Evolutionary conservation across 2,113 vertebrate genomes (phyloP).

Genomic region (Aix galericulata): DNA sequence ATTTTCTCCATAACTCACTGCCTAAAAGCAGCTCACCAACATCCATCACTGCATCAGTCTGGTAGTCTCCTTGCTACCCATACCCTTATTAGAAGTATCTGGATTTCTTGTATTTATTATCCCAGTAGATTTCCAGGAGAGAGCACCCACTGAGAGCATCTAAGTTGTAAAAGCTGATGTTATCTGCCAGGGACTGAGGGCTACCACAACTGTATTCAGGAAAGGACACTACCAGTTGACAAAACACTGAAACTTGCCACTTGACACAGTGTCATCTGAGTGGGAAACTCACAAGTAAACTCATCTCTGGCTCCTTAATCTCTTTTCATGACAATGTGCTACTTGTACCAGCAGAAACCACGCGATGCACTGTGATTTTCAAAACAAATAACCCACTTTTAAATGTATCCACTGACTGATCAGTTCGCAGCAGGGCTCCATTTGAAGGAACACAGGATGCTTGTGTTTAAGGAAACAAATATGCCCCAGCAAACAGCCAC

Average conservation of each 20-base stretch:
- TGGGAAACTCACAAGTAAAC: neutral
- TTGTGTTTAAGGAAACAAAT: neutral
- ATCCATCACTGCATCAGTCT: fast-evolving
- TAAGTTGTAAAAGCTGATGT: neutral
- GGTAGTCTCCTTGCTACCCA: neutral
- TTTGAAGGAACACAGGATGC: neutral
- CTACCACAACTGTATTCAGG: neutral
- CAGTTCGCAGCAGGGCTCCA: neutral
- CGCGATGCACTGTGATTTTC: neutral
- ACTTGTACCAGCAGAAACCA: neutral
- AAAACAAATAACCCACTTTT: neutral
- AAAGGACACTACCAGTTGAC: neutral
- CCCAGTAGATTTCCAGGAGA: neutral
- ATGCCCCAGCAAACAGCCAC: neutral
- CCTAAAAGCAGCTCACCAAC: neutral
- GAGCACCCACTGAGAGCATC: neutral
- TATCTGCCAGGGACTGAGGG: neutral
- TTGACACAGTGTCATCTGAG: neutral
- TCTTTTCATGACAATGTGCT: neutral
- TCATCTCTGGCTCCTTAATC: neutral
- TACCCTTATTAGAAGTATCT: neutral
- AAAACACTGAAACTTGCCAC: conserved; percentile 35
- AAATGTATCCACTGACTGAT: neutral
- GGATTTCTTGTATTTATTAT: neutral
- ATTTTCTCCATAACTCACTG: fast-evolving